Percentiles rank a stretch among this genome's conserved stretches.
Evolutionary conservation across 2,888 invertebrate genomes (phyloP).

Genomic region (Cerastoderma edule): DNA sequence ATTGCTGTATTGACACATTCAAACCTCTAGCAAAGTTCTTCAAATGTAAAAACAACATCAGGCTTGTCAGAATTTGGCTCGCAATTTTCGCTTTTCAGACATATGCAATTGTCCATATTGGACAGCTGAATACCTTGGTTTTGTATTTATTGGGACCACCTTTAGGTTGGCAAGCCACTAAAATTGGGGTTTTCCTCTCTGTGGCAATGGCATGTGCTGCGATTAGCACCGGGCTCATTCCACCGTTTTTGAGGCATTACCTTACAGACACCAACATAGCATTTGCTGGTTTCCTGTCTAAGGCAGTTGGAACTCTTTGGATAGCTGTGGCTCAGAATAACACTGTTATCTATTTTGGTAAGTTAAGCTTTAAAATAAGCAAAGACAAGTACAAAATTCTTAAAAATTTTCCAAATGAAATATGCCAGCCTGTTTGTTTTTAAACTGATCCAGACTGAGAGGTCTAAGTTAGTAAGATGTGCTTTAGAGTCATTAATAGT

Average conservation of each 20-base stretch:
- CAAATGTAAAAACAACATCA: conserved; percentile 73
- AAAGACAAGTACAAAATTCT: background rate
- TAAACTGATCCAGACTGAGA: too few species aligned
- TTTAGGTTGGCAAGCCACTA: conserved; percentile 72
- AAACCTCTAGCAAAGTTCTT: conserved; percentile 75
- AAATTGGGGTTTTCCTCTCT: conserved; percentile 77
- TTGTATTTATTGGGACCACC: conserved; percentile 79
- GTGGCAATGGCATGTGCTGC: conserved; percentile 78
- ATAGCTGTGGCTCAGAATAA: conserved; percentile 80
- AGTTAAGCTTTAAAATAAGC: conserved; percentile 49
- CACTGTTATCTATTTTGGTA: conserved; percentile 79
- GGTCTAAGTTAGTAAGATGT: too few species aligned
- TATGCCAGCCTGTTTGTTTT: too few species aligned
- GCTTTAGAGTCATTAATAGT: too few species aligned
- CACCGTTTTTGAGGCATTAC: conserved; percentile 73
- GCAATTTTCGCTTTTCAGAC: conserved; percentile 81
- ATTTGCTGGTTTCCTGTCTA: conserved; percentile 80
- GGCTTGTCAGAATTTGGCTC: conserved; percentile 80
- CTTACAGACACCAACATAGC: conserved; percentile 77
- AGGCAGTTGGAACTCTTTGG: conserved; percentile 81
- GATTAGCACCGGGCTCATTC: conserved; percentile 73
- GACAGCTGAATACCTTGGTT: conserved; percentile 81
- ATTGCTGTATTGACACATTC: conserved; percentile 76
- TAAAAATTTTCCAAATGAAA: background rate
- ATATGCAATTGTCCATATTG: conserved; percentile 82